Conservation (phyloP, 2,797 vertebrate genomes). For the Harpagifer antarcticus region DNA sequence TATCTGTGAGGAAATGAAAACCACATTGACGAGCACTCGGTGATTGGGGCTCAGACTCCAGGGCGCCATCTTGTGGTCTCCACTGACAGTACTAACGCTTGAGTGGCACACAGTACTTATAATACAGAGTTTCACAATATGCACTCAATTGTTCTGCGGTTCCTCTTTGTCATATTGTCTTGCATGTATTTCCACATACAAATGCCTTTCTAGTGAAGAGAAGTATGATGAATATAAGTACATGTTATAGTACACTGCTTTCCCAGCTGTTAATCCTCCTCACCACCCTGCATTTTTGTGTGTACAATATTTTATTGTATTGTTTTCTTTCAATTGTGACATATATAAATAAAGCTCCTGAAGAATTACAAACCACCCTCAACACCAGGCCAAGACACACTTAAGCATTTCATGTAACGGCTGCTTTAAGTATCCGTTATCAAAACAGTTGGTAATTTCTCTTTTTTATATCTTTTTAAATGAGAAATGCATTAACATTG, state of each 20-base stretch:
- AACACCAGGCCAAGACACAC: background rate
- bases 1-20: conserved; percentile 77
- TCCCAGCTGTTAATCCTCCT: background rate
- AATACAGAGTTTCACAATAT: conserved; percentile 44
- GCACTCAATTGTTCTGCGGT: conserved; percentile 9
- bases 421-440: too few relatives aligned
- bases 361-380: background rate
- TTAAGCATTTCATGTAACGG: background rate
- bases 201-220: background rate
- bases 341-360: background rate
- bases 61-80: conserved; percentile 60
- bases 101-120: conserved; percentile 41
- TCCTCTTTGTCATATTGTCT: conserved; percentile 8
- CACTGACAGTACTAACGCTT: background rate
- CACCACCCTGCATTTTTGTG: background rate
- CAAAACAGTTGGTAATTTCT: too few relatives aligned
- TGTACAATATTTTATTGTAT: background rate
- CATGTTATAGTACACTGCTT: background rate
- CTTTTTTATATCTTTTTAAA: too few relatives aligned
- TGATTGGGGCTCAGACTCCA: conserved; percentile 30
- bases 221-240: background rate
- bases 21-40: conserved; percentile 49
- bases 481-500: too few relatives aligned
- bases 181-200: too few relatives aligned
- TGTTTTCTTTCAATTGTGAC: background rate